These are phyloP conservation scores for Heterodera carotae DNA, from an alignment of 1,140 invertebrate genomes.

Conservation along the genomic window DNA sequence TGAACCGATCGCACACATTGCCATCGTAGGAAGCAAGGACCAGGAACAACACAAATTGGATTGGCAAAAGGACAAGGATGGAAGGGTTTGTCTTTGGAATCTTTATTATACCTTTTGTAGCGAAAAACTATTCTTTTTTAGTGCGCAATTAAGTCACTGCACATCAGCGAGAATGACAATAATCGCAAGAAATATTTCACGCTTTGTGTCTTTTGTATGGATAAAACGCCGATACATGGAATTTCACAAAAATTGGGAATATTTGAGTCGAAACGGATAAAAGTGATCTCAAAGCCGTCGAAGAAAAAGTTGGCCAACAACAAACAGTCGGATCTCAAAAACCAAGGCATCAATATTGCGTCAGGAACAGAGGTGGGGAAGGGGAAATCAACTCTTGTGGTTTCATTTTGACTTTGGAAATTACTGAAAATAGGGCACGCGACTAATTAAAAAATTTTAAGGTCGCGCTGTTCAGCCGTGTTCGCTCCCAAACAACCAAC, in stretches of 20 bases:
- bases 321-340: slow-evolving; percentile 80
- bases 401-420: slow-evolving; percentile 18
- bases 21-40: slow-evolving; percentile 90
- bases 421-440: too few relatives aligned
- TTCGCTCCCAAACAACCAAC: slow-evolving; percentile 96
- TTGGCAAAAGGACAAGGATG: slow-evolving; percentile 75
- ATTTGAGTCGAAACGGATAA: slow-evolving; percentile 96
- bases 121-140: slow-evolving; percentile 71
- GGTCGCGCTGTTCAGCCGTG: slow-evolving; percentile 88
- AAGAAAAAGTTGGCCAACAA: slow-evolving; percentile 91
- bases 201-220: slow-evolving; percentile 98
- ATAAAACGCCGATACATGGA: slow-evolving; percentile 74
- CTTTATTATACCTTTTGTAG: not conserved
- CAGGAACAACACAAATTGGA: slow-evolving; percentile 98
- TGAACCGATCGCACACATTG: slow-evolving; percentile 95
- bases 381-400: not conserved
- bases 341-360: slow-evolving; percentile 80
- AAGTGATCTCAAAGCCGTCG: slow-evolving; percentile 99
- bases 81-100: slow-evolving; percentile 52
- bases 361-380: slow-evolving; percentile 76
- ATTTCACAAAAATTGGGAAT: slow-evolving; percentile 93
- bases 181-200: slow-evolving; percentile 99
- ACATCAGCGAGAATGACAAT: slow-evolving; percentile 88
- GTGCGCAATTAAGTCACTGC: slow-evolving; percentile 98
- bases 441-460: too few relatives aligned